Percentiles rank a stretch among this genome's conserved stretches.
Conservation (phyloP, 2,888 invertebrate genomes). For the Spatulosminthurus flaviceps region DNA sequence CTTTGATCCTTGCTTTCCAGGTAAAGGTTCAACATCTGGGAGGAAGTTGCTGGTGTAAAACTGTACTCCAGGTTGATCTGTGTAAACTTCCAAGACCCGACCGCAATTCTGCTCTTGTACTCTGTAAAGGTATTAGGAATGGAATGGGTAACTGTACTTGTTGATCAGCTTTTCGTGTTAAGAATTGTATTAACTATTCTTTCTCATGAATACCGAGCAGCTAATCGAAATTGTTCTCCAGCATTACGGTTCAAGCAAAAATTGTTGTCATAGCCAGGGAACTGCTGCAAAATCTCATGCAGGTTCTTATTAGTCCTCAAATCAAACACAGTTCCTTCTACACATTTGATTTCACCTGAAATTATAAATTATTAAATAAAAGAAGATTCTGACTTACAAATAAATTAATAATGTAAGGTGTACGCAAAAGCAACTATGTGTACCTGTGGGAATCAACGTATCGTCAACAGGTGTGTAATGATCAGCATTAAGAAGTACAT, state of each 20-base stretch:
- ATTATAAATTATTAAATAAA: no score
- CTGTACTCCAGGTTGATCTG: conserved; percentile 90
- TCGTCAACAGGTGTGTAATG: conserved; percentile 77
- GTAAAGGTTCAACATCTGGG: conserved; percentile 70
- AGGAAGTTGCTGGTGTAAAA: conserved; percentile 85
- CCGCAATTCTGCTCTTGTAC: conserved; percentile 76
- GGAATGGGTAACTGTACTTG: no score
- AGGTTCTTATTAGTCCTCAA: conserved; percentile 75
- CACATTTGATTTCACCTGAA: conserved; percentile 75
- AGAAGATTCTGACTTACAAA: no score
- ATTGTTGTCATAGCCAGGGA: conserved; percentile 85
- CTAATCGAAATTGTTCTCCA: conserved; percentile 35
- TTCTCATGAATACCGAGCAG: conserved; percentile 30
- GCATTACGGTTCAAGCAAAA: conserved; percentile 74
- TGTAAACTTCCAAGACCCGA: conserved; percentile 79
- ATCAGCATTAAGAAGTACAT: conserved; percentile 79
- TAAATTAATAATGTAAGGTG: no score
- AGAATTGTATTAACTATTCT: no score
- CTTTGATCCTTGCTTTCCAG: conserved; percentile 76
- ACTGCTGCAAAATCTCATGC: conserved; percentile 73
- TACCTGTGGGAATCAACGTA: conserved; percentile 78
- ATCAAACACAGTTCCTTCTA: conserved; percentile 79
- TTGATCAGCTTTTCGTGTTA: no score
- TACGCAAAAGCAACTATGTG: no score
- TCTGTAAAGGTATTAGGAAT: conserved; percentile 66